Conservation (phyloP, 1,140 invertebrate species). For the Procambarus virginalis region DNA sequence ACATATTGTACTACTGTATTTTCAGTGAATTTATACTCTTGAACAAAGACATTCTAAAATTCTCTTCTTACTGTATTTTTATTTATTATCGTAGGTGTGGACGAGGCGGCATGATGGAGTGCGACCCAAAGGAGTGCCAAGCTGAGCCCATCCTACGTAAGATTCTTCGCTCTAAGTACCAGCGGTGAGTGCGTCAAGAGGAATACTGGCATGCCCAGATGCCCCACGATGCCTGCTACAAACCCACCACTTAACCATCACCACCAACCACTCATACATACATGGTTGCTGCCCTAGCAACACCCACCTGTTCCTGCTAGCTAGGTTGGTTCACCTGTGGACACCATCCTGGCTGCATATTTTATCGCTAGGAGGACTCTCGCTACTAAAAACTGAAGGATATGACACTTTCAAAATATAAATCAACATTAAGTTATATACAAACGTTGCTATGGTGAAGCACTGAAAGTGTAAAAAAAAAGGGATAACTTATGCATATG, state of each 20-base stretch:
- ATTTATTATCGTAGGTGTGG: slow-evolving; percentile 83
- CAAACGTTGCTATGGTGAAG: neutral
- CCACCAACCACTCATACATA: neutral
- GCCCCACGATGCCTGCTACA: neutral
- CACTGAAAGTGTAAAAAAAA: neutral
- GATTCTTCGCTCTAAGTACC: slow-evolving; percentile 75
- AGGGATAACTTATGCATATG: too few relatives aligned
- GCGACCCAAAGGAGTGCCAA: slow-evolving; percentile 89
- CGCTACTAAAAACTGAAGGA: neutral
- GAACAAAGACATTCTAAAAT: too few relatives aligned
- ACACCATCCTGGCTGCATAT: neutral
- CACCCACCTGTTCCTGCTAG: neutral
- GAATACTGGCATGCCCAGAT: neutral
- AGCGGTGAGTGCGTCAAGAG: slow-evolving; percentile 29
- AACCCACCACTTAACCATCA: neutral
- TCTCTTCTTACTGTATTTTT: too few relatives aligned
- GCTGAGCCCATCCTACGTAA: slow-evolving; percentile 90
- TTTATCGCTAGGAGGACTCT: neutral
- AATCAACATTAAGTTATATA: neutral
- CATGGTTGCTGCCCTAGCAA: neutral
- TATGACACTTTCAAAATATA: neutral
- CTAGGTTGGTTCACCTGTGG: neutral
- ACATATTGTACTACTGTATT: too few relatives aligned
- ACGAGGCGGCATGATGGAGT: slow-evolving; percentile 92
- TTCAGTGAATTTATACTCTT: too few relatives aligned